These are phyloP conservation scores for Gobiocypris rarus DNA, from an alignment of 2,113 vertebrate species.

Conservation along the genomic window DNA sequence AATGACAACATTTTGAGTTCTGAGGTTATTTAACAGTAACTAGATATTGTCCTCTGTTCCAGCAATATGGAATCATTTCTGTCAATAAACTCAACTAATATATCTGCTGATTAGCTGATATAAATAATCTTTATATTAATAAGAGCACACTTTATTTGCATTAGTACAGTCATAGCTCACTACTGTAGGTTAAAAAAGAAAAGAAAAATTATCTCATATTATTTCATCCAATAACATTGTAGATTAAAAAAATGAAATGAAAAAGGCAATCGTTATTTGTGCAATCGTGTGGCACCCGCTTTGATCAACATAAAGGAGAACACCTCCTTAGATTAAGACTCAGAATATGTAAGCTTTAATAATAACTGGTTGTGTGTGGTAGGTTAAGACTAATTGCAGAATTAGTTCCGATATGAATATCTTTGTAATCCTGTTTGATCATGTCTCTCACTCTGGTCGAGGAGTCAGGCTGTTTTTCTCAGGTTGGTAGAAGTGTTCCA, in stretches of 20 bases:
- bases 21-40: not conserved
- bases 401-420: not conserved
- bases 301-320: not conserved
- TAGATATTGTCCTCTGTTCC: not conserved
- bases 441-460: slow-evolving; percentile 77
- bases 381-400: not conserved
- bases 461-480: slow-evolving; percentile 88
- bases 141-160: not conserved
- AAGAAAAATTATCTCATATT: not conserved
- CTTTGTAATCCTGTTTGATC: not conserved
- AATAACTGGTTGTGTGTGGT: not conserved
- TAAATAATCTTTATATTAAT: not conserved
- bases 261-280: not conserved
- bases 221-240: not conserved
- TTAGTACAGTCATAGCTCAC: not conserved
- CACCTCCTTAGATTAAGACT: not conserved
- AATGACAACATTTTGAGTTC: not conserved
- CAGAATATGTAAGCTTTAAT: not conserved
- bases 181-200: not conserved
- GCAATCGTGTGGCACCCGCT: not conserved
- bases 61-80: not conserved
- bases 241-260: not conserved
- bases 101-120: not conserved
- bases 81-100: not conserved
- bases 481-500: slow-evolving; percentile 94